Percentiles rank a stretch among this genome's conserved stretches.
phyloP scores from a whole-genome alignment of 2,113 vertebrate genomes.

The Aptenodytes patagonicus region DNA sequence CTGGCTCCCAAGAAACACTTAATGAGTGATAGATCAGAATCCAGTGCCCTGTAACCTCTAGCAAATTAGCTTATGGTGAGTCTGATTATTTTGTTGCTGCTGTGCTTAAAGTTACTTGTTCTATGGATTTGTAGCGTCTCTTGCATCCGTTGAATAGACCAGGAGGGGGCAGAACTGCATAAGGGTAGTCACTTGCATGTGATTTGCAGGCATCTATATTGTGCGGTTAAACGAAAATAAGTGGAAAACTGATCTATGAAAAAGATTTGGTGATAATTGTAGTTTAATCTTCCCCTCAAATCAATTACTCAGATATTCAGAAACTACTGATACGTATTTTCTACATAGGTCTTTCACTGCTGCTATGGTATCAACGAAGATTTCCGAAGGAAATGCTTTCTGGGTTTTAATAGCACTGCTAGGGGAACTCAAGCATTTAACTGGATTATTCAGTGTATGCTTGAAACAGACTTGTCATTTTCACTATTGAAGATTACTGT shows the following conservation, averaged over 20 bases:
- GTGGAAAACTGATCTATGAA: background rate
- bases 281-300: background rate
- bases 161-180: constrained; percentile 52
- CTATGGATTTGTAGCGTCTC: rapidly evolving
- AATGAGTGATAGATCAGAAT: background rate
- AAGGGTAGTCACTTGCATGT: background rate
- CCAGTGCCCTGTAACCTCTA: background rate
- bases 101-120: rapidly evolving
- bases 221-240: rapidly evolving
- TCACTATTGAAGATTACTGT: background rate
- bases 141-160: background rate
- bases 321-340: background rate
- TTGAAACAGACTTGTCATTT: background rate
- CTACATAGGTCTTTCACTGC: background rate
- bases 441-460: background rate
- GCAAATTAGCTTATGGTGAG: background rate
- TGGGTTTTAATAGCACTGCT: background rate
- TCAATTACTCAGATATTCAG: background rate
- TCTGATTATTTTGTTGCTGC: background rate
- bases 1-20: background rate
- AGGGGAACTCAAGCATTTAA: background rate
- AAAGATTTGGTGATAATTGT: background rate
- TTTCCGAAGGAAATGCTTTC: background rate
- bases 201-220: rapidly evolving
- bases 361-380: background rate